A percentile compares a stretch with the other conserved stretches of the same genome.
Evolutionary conservation across 2,888 invertebrate genomes (phyloP).

Genomic region (Rhamnusium bicolor): DNA sequence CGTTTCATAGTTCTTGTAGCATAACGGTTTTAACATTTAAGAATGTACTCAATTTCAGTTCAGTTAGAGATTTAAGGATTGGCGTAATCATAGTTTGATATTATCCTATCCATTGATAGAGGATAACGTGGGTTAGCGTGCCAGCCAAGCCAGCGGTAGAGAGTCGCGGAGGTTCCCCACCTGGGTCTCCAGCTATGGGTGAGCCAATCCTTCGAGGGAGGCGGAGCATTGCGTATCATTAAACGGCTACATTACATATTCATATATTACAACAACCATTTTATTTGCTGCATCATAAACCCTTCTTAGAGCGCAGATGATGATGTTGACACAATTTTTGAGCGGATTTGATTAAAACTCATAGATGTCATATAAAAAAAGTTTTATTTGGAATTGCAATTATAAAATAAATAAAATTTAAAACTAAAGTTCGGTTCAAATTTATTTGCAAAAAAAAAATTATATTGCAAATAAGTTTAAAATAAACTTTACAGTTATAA

Average conservation of each 20-base stretch:
- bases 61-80: slow-evolving; percentile 32
- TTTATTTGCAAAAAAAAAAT: too few relatives aligned
- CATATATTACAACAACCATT: slow-evolving; percentile 52
- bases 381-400: not conserved
- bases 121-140: slow-evolving; percentile 27
- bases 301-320: slow-evolving; percentile 17
- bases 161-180: slow-evolving; percentile 53
- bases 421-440: too few relatives aligned
- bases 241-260: slow-evolving; percentile 61
- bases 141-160: not conserved
- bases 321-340: slow-evolving; percentile 7
- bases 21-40: not conserved
- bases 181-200: slow-evolving; percentile 56
- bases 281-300: slow-evolving; percentile 35
- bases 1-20: not conserved
- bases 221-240: slow-evolving; percentile 55
- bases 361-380: not conserved
- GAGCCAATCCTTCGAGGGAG: slow-evolving; percentile 56
- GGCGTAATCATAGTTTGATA: slow-evolving; percentile 24
- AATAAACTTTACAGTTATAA: too few relatives aligned
- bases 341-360: not conserved
- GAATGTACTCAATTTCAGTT: not conserved
- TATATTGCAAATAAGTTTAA: too few relatives aligned
- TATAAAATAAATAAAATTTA: too few relatives aligned
- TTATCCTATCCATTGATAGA: slow-evolving; percentile 27